These are phyloP conservation scores for Nannobrachium achirus DNA, from an alignment of 2,113 vertebrate genomes.

Conservation along the genomic window DNA sequence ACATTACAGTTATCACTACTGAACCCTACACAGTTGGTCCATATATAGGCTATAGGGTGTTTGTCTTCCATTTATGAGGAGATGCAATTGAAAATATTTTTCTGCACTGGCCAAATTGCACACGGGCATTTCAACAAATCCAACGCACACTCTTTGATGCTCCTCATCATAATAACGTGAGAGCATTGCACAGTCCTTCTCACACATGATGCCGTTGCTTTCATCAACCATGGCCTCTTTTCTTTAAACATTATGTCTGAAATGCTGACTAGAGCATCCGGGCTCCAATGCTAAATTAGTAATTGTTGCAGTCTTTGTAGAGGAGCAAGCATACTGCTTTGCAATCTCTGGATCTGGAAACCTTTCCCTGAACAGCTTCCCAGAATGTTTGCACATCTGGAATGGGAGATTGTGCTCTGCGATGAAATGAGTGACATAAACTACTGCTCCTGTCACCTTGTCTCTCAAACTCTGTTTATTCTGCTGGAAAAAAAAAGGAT, in stretches of 20 bases:
- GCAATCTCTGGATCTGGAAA: slow-evolving; percentile 46
- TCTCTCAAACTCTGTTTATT: slow-evolving; percentile 17
- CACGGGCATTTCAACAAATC: slow-evolving; percentile 52
- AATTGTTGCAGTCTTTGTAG: slow-evolving; percentile 26
- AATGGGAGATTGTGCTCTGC: slow-evolving; percentile 37
- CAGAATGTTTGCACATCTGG: slow-evolving; percentile 31
- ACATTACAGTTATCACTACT: slow-evolving; percentile 42
- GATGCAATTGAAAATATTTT: slow-evolving; percentile 29
- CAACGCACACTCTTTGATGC: slow-evolving; percentile 31
- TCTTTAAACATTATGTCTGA: slow-evolving; percentile 41
- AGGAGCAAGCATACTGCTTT: slow-evolving; percentile 24
- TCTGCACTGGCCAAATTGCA: slow-evolving; percentile 49
- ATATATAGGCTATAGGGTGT: slow-evolving; percentile 40
- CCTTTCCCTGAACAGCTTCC: slow-evolving; percentile 45
- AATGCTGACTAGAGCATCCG: slow-evolving; percentile 35
- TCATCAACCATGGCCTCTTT: slow-evolving; percentile 39
- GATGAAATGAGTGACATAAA: slow-evolving; percentile 29
- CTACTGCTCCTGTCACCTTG: slow-evolving; percentile 26
- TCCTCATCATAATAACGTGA: slow-evolving; percentile 17
- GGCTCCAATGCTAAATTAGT: slow-evolving; percentile 32
- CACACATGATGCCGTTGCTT: slow-evolving; percentile 34
- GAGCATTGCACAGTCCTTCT: slow-evolving; percentile 34
- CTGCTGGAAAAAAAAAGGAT: slow-evolving; percentile 6
- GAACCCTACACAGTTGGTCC: slow-evolving; percentile 32
- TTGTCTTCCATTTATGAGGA: slow-evolving; percentile 46